Evolutionary conservation across 2,888 invertebrate species (phyloP).

Genomic region (Fragum sueziense): DNA sequence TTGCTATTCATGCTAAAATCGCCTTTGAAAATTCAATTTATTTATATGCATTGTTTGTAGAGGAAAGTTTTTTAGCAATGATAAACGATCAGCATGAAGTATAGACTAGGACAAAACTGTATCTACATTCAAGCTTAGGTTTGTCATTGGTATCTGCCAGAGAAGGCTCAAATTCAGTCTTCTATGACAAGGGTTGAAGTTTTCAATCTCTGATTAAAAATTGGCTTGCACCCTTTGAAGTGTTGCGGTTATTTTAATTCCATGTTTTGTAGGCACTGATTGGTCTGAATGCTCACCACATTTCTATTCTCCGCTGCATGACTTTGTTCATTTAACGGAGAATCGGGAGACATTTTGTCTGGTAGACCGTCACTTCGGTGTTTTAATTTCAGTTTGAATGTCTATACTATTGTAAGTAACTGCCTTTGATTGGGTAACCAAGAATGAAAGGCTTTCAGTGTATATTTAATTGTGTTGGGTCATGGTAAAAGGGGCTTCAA

Average conservation of each 20-base stretch:
- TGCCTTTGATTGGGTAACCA: slow-evolving; percentile 2
- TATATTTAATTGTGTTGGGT: too few relatives aligned
- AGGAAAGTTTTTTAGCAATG: too few relatives aligned
- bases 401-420: not conserved
- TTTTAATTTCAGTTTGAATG: slow-evolving; percentile 27
- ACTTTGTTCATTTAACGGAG: slow-evolving; percentile 13
- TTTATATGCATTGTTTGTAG: too few relatives aligned
- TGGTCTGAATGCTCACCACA: slow-evolving; percentile 4
- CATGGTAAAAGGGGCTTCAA: too few relatives aligned
- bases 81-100: too few relatives aligned
- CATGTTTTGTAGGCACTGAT: slow-evolving; percentile 8
- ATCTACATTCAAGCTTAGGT: too few relatives aligned
- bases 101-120: too few relatives aligned
- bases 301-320: slow-evolving; percentile 8
- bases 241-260: not conserved
- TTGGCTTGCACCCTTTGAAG: not conserved
- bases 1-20: too few relatives aligned
- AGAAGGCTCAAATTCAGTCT: too few relatives aligned
- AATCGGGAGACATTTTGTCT: slow-evolving; percentile 8
- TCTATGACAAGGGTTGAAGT: too few relatives aligned
- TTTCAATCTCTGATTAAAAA: not conserved
- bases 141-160: too few relatives aligned
- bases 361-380: slow-evolving; percentile 1
- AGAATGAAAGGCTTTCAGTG: not conserved
- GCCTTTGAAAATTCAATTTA: too few relatives aligned